phyloP scores from a whole-genome alignment of 1,140 invertebrate genomes.

The Leguminivora glycinivorella region DNA sequence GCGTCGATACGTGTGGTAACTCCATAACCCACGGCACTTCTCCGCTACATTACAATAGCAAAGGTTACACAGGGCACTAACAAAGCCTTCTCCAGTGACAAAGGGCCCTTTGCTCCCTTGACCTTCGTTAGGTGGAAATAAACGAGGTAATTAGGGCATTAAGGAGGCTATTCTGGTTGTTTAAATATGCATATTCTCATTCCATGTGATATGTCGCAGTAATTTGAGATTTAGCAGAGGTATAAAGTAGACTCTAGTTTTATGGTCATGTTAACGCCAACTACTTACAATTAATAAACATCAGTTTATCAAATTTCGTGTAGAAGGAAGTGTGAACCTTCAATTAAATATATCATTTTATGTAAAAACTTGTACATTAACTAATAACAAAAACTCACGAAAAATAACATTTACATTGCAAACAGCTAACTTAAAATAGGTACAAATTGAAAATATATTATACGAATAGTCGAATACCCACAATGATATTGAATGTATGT shows the following conservation, averaged over 20 bases:
- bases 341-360: no score
- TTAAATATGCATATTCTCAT: not conserved
- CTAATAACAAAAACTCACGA: no score
- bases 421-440: no score
- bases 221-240: not conserved
- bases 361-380: no score
- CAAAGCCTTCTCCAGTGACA: not conserved
- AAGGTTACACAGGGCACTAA: not conserved
- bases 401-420: no score
- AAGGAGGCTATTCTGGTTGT: not conserved
- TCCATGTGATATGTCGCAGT: not conserved
- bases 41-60: not conserved
- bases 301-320: no score
- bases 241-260: not conserved
- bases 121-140: not conserved
- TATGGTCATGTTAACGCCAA: not conserved
- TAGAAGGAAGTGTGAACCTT: no score
- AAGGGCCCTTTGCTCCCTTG: not conserved
- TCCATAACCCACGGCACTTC: not conserved
- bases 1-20: not conserved
- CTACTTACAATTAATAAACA: no score
- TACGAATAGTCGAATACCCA: no score
- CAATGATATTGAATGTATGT: no score
- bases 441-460: no score
- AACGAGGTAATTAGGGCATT: not conserved